These are phyloP conservation scores for Drosophila triauraria DNA, from an alignment of 1,140 invertebrate genomes.

Conservation along the genomic window DNA sequence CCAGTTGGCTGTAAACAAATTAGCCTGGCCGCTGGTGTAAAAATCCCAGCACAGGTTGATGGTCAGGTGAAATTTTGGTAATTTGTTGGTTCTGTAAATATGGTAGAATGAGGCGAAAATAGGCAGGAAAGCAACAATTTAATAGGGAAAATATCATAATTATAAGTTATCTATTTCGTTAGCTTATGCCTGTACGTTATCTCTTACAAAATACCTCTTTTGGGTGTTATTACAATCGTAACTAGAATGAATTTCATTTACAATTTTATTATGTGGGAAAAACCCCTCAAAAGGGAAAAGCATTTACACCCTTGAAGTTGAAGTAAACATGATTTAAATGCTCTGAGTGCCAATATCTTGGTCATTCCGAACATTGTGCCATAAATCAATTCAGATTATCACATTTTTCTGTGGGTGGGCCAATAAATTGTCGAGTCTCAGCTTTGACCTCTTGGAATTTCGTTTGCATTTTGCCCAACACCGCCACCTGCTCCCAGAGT, in stretches of 20 bases:
- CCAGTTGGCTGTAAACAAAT: conserved; percentile 52
- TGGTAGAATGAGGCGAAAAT: background rate
- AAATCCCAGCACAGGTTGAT: conserved; percentile 28
- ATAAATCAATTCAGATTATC: conserved; percentile 38
- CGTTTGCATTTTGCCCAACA: conserved; percentile 5
- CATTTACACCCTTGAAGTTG: conserved; percentile 4
- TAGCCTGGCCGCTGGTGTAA: conserved; percentile 32
- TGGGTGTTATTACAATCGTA: too few relatives aligned
- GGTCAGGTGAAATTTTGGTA: conserved; percentile 24
- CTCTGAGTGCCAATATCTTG: conserved; percentile 11
- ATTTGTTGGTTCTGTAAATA: conserved; percentile 2
- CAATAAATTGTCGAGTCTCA: conserved; percentile 28
- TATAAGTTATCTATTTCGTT: background rate
- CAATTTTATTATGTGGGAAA: background rate
- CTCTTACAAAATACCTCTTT: too few relatives aligned
- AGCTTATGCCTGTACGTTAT: background rate
- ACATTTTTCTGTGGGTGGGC: conserved; percentile 22
- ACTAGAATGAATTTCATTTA: background rate
- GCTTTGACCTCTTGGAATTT: conserved; percentile 16
- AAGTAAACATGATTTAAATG: conserved; percentile 17
- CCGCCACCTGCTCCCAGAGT: conserved; percentile 9
- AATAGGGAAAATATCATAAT: background rate
- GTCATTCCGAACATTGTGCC: conserved; percentile 2
- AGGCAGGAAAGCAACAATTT: background rate
- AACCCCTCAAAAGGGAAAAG: background rate